These are phyloP conservation scores for Luscinia megarhynchos DNA, from an alignment of 2,797 vertebrate genomes.

Conservation along the genomic window DNA sequence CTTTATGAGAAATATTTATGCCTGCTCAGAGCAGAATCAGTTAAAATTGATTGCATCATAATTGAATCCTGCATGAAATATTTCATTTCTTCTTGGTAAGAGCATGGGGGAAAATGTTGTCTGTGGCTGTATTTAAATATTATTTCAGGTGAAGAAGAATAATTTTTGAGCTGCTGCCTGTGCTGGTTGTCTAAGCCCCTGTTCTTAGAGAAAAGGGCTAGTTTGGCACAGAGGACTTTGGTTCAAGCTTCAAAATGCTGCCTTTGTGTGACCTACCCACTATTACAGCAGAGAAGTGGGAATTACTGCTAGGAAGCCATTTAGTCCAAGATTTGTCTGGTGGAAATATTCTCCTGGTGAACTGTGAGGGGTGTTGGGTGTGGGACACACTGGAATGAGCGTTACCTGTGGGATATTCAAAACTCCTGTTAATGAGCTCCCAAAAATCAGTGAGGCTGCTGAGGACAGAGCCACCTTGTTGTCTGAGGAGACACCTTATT, in stretches of 20 bases:
- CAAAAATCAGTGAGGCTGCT: background rate
- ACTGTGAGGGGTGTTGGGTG: background rate
- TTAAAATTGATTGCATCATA: conserved; percentile 37
- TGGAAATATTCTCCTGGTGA: background rate
- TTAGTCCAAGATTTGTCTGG: background rate
- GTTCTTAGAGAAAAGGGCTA: background rate
- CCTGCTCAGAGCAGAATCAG: background rate
- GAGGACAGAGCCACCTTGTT: background rate
- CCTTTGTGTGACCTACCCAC: background rate
- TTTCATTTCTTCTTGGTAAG: background rate
- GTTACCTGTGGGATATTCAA: background rate
- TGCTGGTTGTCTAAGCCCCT: background rate
- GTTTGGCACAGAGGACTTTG: background rate
- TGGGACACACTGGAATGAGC: fast-evolving
- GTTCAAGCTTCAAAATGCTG: background rate
- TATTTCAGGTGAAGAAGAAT: background rate
- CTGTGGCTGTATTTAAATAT: background rate
- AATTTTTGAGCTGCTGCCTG: background rate
- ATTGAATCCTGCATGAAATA: conserved; percentile 1
- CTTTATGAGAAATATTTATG: conserved; percentile 52
- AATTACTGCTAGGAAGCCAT: background rate
- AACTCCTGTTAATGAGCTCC: background rate
- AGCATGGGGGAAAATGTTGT: background rate
- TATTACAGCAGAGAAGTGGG: background rate
- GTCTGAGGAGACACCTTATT: background rate